Percentiles rank a stretch among this genome's conserved stretches.
Conservation (phyloP, 2,888 invertebrate species). For the Callinectes sapidus region DNA sequence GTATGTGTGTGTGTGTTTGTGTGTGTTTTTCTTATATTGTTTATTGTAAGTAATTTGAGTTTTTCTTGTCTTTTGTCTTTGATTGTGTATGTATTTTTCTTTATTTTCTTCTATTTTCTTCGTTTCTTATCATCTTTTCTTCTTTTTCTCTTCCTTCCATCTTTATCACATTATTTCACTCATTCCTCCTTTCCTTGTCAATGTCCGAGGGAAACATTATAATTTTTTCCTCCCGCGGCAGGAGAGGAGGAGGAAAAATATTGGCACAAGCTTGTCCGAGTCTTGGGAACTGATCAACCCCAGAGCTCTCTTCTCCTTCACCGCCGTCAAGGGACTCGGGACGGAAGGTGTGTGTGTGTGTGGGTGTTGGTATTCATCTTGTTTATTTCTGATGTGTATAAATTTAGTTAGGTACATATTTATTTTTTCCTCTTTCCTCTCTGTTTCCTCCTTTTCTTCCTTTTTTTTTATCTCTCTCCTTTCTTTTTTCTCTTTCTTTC, state of each 20-base stretch:
- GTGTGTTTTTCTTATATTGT: no score
- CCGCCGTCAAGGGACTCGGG: slow-evolving; percentile 82
- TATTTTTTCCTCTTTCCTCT: background rate
- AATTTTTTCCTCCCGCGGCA: slow-evolving; percentile 74
- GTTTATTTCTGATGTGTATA: background rate
- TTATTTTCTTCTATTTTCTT: background rate
- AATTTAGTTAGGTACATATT: background rate
- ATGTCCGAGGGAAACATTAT: no score
- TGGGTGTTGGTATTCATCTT: background rate
- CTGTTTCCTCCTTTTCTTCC: background rate
- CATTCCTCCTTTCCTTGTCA: background rate
- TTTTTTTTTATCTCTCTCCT: background rate
- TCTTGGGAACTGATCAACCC: slow-evolving; percentile 82
- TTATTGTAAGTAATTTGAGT: no score
- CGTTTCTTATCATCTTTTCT: background rate
- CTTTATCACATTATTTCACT: background rate
- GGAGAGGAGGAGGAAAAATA: slow-evolving; percentile 83
- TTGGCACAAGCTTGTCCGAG: slow-evolving; percentile 82
- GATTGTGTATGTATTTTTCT: background rate
- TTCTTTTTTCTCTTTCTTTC: background rate
- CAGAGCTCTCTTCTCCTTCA: slow-evolving; percentile 80
- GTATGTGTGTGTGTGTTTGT: slow-evolving; percentile 73
- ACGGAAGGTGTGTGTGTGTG: slow-evolving; percentile 74
- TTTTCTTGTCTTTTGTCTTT: no score
- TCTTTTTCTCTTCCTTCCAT: background rate